Conservation (phyloP, 2,113 vertebrate species). For the Talpa occidentalis region DNA sequence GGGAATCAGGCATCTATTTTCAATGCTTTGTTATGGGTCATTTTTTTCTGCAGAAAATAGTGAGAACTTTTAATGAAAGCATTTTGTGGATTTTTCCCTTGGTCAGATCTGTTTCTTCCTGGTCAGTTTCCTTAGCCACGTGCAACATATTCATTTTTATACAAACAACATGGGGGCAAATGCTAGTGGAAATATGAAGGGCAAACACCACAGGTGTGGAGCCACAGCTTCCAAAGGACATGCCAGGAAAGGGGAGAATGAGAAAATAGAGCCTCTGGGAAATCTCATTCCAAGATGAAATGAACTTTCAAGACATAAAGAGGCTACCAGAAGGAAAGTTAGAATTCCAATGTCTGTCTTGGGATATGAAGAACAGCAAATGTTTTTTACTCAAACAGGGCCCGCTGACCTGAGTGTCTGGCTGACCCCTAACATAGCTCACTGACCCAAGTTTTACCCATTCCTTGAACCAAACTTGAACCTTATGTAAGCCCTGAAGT, state of each 20-base stretch:
- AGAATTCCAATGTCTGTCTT: slow-evolving; percentile 61
- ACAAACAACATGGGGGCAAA: slow-evolving; percentile 18
- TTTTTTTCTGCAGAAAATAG: slow-evolving; percentile 41
- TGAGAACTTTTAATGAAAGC: slow-evolving; percentile 24
- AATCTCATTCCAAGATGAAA: slow-evolving; percentile 24
- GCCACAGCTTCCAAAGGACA: not conserved
- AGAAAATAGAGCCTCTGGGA: slow-evolving; percentile 39
- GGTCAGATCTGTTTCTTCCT: slow-evolving; percentile 12
- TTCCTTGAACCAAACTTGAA: slow-evolving; percentile 69
- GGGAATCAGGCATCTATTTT: slow-evolving; percentile 28
- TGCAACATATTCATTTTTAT: not conserved
- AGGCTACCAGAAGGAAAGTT: slow-evolving; percentile 8
- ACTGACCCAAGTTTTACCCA: slow-evolving; percentile 62
- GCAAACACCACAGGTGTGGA: slow-evolving; percentile 27
- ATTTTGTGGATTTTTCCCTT: slow-evolving; percentile 44
- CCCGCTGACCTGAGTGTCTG: not conserved
- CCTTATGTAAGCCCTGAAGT: slow-evolving; percentile 21
- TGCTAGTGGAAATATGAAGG: not conserved
- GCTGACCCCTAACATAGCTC: slow-evolving; percentile 62
- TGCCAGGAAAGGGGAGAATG: not conserved
- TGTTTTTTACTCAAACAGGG: slow-evolving; percentile 30
- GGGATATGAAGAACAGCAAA: slow-evolving; percentile 56
- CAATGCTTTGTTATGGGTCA: not conserved
- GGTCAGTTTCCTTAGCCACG: not conserved
- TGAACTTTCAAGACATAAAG: slow-evolving; percentile 36